These are phyloP conservation scores for Paramormyrops hopkinsi DNA, from an alignment of 2,797 vertebrate genomes.

Conservation along the genomic window DNA sequence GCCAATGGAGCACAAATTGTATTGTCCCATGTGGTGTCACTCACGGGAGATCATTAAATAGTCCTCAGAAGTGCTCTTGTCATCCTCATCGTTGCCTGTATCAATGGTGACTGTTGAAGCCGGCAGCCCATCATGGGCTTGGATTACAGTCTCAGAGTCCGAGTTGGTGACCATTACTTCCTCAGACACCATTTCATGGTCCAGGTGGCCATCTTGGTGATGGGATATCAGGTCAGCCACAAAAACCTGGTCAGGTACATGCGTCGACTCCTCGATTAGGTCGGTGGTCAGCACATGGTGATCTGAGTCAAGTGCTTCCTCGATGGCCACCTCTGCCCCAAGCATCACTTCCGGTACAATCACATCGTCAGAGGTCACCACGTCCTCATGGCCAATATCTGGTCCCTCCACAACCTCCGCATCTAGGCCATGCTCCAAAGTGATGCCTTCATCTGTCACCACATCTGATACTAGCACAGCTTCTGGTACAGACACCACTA, in stretches of 20 bases:
- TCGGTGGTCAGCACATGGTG: constrained; percentile 80
- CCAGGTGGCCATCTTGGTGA: constrained; percentile 75
- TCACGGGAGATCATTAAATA: constrained; percentile 98
- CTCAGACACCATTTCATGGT: constrained; percentile 88
- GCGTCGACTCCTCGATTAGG: constrained; percentile 68
- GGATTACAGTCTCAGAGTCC: constrained; percentile 81
- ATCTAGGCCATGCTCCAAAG: constrained; percentile 82
- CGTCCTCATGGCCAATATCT: constrained; percentile 81
- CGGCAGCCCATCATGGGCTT: constrained; percentile 68
- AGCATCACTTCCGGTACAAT: constrained; percentile 89
- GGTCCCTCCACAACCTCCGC: constrained; percentile 90
- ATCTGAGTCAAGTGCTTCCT: constrained; percentile 77
- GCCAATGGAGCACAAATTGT: neutral
- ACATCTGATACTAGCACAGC: constrained; percentile 94
- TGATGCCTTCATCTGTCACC: constrained; percentile 89
- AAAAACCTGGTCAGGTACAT: constrained; percentile 87
- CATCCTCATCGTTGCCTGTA: constrained; percentile 85
- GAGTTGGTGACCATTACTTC: constrained; percentile 87
- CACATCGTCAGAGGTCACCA: constrained; percentile 80
- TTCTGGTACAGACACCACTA: constrained; percentile 94
- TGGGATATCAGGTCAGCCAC: constrained; percentile 89
- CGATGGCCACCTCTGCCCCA: constrained; percentile 86
- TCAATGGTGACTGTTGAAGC: constrained; percentile 80
- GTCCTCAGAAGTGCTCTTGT: constrained; percentile 91
- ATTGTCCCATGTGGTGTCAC: constrained; percentile 35